Base-by-base conservation (phyloP, 2,888 invertebrate species). In the Cantharis nigra region DNA sequence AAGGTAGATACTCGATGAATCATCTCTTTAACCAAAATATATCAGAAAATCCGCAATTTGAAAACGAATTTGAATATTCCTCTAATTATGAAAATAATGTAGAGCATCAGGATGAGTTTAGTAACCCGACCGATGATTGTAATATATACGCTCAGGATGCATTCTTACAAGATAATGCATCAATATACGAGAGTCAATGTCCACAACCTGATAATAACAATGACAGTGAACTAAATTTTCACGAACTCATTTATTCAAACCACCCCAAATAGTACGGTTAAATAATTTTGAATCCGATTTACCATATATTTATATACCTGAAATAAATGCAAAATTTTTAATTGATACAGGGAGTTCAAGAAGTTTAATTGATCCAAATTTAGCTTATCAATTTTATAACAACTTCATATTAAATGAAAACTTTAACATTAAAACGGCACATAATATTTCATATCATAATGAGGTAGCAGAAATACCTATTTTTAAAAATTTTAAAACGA, bases 291-390 rank as follows among this genome's bases (percentile, higher is more conserved):
- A 11, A 16, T 20, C 62, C 1, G 9, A 63, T 10, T n/a, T n/a
- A n/a, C n/a, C n/a, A n/a, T n/a, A n/a, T n/a, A n/a, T n/a, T n/a
- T n/a, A n/a, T n/a, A n/a, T n/a, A n/a, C n/a, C 9, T 26, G 63
- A 63, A 71, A 49, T 71, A 13, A 71, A 71, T 9, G 63, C 63
- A 23, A 63, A 65, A 65, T 30, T 72, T 64, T 65, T 72, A 72
- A 65, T 72, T 28, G 64, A 72, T 16, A 72, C 65, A n/a, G 72
- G 30, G n/a, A 64, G 33, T 20, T 65, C 65, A 2, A 28, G 33
- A 18, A 72, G 65, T 26, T 18, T 72, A 64, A 65, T 72, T 16
- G 16, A 65, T 20, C 64, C 72, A 10, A 20, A 72, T n/a, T 49
- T 71, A 13, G 33, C 18, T 26, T 71, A 71, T 71, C 33, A 71